Conservation (phyloP, 2,888 invertebrate genomes). For the Rhamphomyia laevipes region DNA sequence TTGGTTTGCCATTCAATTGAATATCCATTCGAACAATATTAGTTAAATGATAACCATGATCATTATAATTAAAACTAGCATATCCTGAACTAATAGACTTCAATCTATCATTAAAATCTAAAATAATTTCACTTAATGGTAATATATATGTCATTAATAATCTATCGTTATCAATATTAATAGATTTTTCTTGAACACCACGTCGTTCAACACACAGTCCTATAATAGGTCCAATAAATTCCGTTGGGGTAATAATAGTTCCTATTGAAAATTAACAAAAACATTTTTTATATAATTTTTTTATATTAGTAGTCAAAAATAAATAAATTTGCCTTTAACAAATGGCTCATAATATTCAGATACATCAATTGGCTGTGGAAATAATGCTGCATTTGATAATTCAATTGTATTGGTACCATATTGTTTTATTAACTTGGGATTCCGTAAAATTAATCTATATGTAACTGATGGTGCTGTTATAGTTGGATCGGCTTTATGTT, state of each 20-base stretch:
- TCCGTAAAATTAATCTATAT: slow-evolving; percentile 61
- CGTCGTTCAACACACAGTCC: slow-evolving; percentile 64
- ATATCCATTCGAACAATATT: slow-evolving; percentile 62
- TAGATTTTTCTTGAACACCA: slow-evolving; percentile 47
- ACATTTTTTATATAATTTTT: background rate
- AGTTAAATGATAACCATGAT: slow-evolving; percentile 67
- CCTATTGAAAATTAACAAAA: slow-evolving; percentile 43
- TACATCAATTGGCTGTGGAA: slow-evolving; percentile 56
- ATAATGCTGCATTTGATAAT: slow-evolving; percentile 62
- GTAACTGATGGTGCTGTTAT: slow-evolving; percentile 80
- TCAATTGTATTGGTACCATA: slow-evolving; percentile 47
- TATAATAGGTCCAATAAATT: slow-evolving; percentile 58
- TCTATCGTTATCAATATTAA: slow-evolving; percentile 72
- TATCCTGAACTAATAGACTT: slow-evolving; percentile 89
- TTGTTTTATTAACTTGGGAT: slow-evolving; percentile 57
- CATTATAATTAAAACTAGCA: slow-evolving; percentile 91
- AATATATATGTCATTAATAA: slow-evolving; percentile 71
- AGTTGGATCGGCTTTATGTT: slow-evolving; percentile 69
- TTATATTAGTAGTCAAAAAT: background rate
- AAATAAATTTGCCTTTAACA: slow-evolving; percentile 57
- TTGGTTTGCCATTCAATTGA: slow-evolving; percentile 61
- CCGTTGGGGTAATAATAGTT: slow-evolving; percentile 78
- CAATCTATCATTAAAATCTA: slow-evolving; percentile 88
- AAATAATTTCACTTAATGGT: slow-evolving; percentile 85
- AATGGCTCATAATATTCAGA: slow-evolving; percentile 75